These are phyloP conservation scores for Monodelphis domestica DNA, from an alignment of 2,797 vertebrate genomes.

Conservation along the genomic window DNA sequence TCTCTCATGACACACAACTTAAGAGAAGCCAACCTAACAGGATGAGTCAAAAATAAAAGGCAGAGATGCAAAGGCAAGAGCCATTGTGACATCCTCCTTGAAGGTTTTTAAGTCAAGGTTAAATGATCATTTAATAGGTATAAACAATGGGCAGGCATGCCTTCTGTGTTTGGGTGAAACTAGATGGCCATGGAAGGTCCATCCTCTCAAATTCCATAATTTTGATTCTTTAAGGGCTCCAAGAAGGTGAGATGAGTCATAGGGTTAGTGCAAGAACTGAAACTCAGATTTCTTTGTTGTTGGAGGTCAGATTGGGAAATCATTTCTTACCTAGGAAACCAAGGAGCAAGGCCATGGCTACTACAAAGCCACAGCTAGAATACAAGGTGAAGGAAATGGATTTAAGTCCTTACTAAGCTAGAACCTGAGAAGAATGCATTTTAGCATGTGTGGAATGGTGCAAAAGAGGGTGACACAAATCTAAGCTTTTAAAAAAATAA, in stretches of 20 bases:
- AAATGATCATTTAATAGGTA: background rate
- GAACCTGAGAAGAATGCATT: no score
- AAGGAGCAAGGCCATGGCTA: no score
- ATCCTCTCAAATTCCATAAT: background rate
- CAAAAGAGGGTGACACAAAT: no score
- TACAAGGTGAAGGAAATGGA: no score
- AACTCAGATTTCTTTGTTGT: no score
- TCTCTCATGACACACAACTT: background rate
- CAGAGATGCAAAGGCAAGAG: background rate
- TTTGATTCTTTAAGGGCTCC: background rate
- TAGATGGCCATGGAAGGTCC: background rate
- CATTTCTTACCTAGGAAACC: no score
- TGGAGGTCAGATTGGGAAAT: no score
- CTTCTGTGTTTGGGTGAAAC: background rate
- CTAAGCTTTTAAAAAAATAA: no score
- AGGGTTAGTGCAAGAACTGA: no score
- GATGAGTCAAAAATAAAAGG: background rate
- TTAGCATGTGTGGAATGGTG: no score
- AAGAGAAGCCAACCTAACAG: background rate
- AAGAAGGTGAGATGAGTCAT: background rate
- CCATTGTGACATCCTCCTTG: background rate
- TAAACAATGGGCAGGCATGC: background rate
- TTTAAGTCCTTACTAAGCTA: no score
- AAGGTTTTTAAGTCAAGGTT: background rate
- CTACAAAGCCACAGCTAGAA: no score